Conservation (phyloP, 2,113 vertebrate genomes). For the Poeciliopsis occidentalis region DNA sequence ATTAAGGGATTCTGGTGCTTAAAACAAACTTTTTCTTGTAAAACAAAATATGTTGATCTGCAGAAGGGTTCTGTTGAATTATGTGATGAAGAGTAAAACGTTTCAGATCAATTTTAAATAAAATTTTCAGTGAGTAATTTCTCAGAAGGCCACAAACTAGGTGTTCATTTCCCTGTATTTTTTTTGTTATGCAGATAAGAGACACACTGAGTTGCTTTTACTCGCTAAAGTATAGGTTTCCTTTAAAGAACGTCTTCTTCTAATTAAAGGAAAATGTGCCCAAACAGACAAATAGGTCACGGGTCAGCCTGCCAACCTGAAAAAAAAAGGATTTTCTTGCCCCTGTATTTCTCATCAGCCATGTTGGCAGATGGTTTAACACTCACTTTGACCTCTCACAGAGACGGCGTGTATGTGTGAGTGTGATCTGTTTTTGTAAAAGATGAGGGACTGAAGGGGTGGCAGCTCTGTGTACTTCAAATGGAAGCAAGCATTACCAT, state of each 20-base stretch:
- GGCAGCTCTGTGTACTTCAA: not conserved
- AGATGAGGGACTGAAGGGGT: slow-evolving; percentile 5
- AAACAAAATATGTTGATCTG: slow-evolving; percentile 17
- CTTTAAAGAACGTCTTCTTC: slow-evolving; percentile 46
- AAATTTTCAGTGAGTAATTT: slow-evolving; percentile 16
- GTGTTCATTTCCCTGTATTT: slow-evolving; percentile 34
- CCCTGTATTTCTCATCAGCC: slow-evolving; percentile 63
- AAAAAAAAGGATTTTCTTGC: slow-evolving; percentile 48
- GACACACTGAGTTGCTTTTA: slow-evolving; percentile 30
- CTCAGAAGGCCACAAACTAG: slow-evolving; percentile 28
- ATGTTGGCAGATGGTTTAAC: slow-evolving; percentile 62
- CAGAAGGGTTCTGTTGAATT: not conserved
- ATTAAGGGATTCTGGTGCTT: slow-evolving; percentile 1
- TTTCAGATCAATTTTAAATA: slow-evolving; percentile 11
- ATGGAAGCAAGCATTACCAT: not conserved
- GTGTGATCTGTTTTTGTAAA: slow-evolving; percentile 47
- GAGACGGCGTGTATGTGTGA: slow-evolving; percentile 30
- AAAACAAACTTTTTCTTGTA: slow-evolving; percentile 12
- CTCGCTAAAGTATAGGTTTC: slow-evolving; percentile 31
- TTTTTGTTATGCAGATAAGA: not conserved
- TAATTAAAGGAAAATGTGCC: slow-evolving; percentile 54
- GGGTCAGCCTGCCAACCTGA: slow-evolving; percentile 52
- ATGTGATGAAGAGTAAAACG: slow-evolving; percentile 18
- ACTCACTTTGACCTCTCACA: slow-evolving; percentile 33
- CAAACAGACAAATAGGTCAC: slow-evolving; percentile 59